These are phyloP conservation scores for Malthinus flaveolus DNA, from an alignment of 2,888 invertebrate species.

Conservation along the genomic window DNA sequence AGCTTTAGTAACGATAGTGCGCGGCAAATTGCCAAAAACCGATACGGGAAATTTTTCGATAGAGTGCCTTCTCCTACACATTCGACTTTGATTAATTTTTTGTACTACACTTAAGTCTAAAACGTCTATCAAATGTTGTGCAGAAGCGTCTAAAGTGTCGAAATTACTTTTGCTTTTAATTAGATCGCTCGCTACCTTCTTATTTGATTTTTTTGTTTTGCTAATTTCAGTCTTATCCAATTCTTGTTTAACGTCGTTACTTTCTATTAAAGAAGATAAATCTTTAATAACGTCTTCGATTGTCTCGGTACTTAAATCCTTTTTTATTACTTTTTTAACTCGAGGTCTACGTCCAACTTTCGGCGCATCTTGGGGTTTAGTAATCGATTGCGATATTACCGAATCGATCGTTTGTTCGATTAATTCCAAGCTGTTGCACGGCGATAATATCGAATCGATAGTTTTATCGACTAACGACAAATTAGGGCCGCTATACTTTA, in stretches of 20 bases:
- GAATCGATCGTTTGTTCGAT: slow-evolving; percentile 2
- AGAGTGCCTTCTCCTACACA: slow-evolving; percentile 47
- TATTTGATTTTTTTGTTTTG: slow-evolving; percentile 36
- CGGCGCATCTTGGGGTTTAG: slow-evolving; percentile 13
- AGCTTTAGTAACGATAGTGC: slow-evolving; percentile 46
- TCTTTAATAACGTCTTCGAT: slow-evolving; percentile 52
- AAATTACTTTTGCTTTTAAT: slow-evolving; percentile 42
- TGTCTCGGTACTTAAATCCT: slow-evolving; percentile 32
- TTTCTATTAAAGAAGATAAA: slow-evolving; percentile 42
- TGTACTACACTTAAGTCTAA: slow-evolving; percentile 48
- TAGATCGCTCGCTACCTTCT: slow-evolving; percentile 41
- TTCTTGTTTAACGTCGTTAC: slow-evolving; percentile 39
- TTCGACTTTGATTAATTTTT: slow-evolving; percentile 40
- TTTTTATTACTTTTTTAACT: slow-evolving; percentile 38
- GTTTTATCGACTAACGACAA: slow-evolving; percentile 24
- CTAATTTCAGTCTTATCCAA: slow-evolving; percentile 37
- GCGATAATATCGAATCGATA: slow-evolving; percentile 33
- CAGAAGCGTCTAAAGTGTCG: slow-evolving; percentile 41
- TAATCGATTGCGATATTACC: slow-evolving; percentile 8
- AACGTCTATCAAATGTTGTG: slow-evolving; percentile 51
- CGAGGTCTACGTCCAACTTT: slow-evolving; percentile 31
- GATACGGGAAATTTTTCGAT: slow-evolving; percentile 50
- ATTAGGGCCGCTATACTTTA: too few relatives aligned
- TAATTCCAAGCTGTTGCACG: slow-evolving; percentile 9
- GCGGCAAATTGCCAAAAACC: slow-evolving; percentile 43